Conservation (phyloP, 2,113 vertebrate species). For the Loxodonta africana region DNA sequence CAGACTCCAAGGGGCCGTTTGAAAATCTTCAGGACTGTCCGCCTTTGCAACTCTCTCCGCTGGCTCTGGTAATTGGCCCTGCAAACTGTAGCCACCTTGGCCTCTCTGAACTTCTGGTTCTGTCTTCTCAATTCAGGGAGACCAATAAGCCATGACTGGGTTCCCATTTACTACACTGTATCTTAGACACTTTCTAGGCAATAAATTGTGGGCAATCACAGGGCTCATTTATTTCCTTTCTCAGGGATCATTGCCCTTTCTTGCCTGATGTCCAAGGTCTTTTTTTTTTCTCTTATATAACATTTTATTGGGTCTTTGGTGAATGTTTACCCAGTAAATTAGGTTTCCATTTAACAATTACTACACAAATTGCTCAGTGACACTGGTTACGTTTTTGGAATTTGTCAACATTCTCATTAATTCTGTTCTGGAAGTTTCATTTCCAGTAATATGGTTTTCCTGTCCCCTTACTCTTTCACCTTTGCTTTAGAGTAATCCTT, state of each 20-base stretch:
- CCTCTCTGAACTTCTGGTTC: not conserved
- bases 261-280: not conserved
- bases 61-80: not conserved
- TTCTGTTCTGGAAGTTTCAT: not conserved
- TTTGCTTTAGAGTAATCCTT: not conserved
- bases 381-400: not conserved
- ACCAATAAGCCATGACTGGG: not conserved
- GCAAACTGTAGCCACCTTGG: not conserved
- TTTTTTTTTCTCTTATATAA: not conserved
- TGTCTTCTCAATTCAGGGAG: not conserved
- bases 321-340: too few species aligned
- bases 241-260: not conserved
- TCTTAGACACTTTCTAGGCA: not conserved
- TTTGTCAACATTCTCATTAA: not conserved
- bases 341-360: too few species aligned
- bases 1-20: not conserved
- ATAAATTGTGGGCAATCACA: not conserved
- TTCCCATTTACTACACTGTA: not conserved
- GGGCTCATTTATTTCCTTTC: not conserved
- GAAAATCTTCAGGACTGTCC: not conserved
- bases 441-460: not conserved
- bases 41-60: not conserved
- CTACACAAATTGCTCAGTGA: not conserved
- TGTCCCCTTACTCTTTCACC: not conserved
- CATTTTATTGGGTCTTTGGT: too few species aligned